Evolutionary conservation across 2,113 vertebrate genomes (phyloP).

Genomic region (Chaetops frenatus): DNA sequence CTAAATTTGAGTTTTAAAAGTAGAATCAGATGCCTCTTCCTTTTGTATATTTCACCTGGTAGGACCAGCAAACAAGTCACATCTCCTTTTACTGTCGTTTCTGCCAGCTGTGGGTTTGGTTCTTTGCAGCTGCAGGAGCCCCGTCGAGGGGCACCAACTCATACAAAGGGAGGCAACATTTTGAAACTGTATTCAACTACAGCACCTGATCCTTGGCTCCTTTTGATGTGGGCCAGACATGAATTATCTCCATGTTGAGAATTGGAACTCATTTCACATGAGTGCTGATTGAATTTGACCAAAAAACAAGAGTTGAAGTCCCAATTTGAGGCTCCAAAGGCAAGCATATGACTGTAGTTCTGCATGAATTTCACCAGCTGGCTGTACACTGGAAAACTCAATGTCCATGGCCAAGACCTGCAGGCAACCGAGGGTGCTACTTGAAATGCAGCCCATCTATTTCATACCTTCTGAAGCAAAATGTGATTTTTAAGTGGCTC

Average conservation of each 20-base stretch:
- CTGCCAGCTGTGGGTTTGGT: neutral
- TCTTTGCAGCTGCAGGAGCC: neutral
- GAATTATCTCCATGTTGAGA: neutral
- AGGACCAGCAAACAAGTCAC: neutral
- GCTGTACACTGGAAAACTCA: neutral
- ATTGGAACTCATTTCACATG: neutral
- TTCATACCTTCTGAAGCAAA: neutral
- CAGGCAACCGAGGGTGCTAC: neutral
- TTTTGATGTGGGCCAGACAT: neutral
- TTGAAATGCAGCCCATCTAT: neutral
- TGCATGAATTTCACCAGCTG: neutral
- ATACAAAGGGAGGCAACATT: neutral
- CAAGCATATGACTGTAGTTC: fast-evolving
- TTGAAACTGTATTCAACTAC: neutral
- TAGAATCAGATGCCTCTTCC: neutral
- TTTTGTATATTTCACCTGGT: neutral
- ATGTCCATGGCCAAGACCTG: neutral
- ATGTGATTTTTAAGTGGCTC: neutral
- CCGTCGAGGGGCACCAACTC: fast-evolving
- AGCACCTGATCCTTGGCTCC: neutral
- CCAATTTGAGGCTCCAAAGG: neutral
- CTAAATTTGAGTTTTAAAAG: neutral
- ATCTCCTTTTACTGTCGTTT: neutral
- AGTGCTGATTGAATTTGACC: neutral
- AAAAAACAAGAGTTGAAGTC: neutral